A percentile compares a stretch with the other conserved stretches of the same genome.
Evolutionary conservation across 2,797 vertebrate genomes (phyloP).

Genomic region (Pseudomugil gertrudae): DNA sequence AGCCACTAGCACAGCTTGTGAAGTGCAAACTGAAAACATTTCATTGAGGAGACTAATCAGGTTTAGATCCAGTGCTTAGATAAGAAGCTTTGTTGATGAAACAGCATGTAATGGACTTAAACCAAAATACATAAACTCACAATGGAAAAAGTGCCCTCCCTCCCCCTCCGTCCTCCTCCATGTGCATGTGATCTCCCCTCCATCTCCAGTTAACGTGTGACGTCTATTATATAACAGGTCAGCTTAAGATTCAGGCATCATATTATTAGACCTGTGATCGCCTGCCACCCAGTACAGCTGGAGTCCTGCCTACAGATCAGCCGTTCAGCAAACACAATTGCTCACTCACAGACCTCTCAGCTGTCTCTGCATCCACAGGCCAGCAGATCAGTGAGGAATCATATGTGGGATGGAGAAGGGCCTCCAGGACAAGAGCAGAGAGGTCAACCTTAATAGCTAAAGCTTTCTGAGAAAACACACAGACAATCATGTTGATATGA

Average conservation of each 20-base stretch:
- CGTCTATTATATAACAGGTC: slow-evolving; percentile 69
- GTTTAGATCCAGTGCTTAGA: slow-evolving; percentile 24
- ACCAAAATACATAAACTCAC: slow-evolving; percentile 20
- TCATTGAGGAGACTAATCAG: slow-evolving; percentile 22
- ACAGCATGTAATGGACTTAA: slow-evolving; percentile 12
- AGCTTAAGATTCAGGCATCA: slow-evolving; percentile 66
- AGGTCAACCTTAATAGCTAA: slow-evolving; percentile 33
- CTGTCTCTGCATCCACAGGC: slow-evolving; percentile 51
- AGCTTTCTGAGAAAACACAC: slow-evolving; percentile 27
- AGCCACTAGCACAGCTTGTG: slow-evolving; percentile 18
- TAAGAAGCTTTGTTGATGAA: slow-evolving; percentile 33
- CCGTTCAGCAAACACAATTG: slow-evolving; percentile 31
- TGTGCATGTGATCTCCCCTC: slow-evolving; percentile 45
- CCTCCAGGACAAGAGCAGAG: slow-evolving; percentile 48
- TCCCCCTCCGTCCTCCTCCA: slow-evolving; percentile 1
- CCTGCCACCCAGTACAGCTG: slow-evolving; percentile 62
- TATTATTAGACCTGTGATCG: slow-evolving; percentile 75
- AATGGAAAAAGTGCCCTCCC: slow-evolving; percentile 17
- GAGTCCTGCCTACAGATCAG: slow-evolving; percentile 60
- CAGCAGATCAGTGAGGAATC: slow-evolving; percentile 56
- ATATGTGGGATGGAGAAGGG: slow-evolving; percentile 72
- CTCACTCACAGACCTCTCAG: slow-evolving; percentile 36
- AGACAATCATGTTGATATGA: slow-evolving; percentile 29
- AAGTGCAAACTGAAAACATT: slow-evolving; percentile 40
- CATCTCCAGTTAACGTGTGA: slow-evolving; percentile 46